Conservation (phyloP, 2,888 invertebrate genomes). For the Acanthopleura granulata region DNA sequence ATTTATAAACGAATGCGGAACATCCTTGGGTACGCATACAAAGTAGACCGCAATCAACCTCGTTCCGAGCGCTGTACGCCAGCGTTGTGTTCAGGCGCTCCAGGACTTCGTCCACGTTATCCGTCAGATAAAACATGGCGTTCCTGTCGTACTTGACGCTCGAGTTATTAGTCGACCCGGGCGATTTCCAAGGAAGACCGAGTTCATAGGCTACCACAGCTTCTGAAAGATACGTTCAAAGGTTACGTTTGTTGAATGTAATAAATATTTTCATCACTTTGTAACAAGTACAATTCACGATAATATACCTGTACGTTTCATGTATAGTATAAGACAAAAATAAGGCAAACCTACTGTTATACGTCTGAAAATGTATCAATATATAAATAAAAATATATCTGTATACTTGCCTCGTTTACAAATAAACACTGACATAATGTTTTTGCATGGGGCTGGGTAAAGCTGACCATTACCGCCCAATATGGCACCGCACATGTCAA, state of each 20-base stretch:
- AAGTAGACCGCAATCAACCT: neutral
- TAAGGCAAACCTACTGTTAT: too few relatives aligned
- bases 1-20: neutral
- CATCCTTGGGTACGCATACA: neutral
- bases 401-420: constrained; percentile 1
- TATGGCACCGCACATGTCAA: neutral
- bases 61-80: neutral
- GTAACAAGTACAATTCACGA: too few relatives aligned
- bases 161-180: neutral
- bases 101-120: neutral
- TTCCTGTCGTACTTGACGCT: neutral
- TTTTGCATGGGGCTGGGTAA: neutral
- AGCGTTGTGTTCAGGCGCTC: neutral
- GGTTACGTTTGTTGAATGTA: too few relatives aligned
- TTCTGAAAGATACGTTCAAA: neutral
- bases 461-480: neutral
- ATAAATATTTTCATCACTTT: too few relatives aligned
- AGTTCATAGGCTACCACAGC: neutral
- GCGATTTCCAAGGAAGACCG: neutral
- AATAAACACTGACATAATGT: neutral
- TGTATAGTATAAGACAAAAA: too few relatives aligned
- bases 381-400: too few relatives aligned
- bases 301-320: too few relatives aligned
- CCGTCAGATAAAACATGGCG: neutral
- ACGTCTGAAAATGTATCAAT: too few relatives aligned